Conservation (phyloP, 1,140 invertebrate genomes). For the Meloidogyne hapla region DNA sequence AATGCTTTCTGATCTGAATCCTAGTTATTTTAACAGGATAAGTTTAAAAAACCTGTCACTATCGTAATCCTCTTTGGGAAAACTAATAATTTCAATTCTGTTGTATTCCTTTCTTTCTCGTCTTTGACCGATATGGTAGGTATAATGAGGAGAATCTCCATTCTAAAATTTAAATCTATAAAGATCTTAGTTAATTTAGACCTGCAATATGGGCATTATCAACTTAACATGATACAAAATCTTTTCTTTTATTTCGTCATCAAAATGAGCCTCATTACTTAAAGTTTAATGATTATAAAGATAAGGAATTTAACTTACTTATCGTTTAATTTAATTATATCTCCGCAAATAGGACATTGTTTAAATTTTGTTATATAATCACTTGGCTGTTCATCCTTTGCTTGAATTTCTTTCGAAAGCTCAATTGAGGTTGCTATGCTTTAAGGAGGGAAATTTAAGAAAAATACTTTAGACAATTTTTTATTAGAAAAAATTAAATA, state of each 20-base stretch:
- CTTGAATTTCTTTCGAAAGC: neutral
- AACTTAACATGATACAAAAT: neutral
- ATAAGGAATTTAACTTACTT: no score
- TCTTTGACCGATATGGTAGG: neutral
- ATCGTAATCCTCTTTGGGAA: neutral
- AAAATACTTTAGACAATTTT: no score
- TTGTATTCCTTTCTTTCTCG: constrained; percentile 3
- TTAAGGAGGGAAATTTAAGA: neutral
- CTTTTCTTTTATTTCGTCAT: neutral
- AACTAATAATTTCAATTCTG: neutral
- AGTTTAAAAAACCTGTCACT: neutral
- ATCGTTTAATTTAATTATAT: neutral
- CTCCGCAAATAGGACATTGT: neutral
- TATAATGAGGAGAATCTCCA: neutral
- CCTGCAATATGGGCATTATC: neutral
- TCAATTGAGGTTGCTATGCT: neutral
- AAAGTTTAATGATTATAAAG: no score
- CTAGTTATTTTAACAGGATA: neutral
- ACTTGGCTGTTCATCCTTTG: neutral
- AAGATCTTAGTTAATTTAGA: neutral
- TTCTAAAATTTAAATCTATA: neutral
- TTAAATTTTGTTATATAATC: neutral
- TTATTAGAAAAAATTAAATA: no score
- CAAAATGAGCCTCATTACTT: neutral
- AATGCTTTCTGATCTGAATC: neutral